Conservation (phyloP, 2,888 invertebrate species). For the Calephelis perditalis region DNA sequence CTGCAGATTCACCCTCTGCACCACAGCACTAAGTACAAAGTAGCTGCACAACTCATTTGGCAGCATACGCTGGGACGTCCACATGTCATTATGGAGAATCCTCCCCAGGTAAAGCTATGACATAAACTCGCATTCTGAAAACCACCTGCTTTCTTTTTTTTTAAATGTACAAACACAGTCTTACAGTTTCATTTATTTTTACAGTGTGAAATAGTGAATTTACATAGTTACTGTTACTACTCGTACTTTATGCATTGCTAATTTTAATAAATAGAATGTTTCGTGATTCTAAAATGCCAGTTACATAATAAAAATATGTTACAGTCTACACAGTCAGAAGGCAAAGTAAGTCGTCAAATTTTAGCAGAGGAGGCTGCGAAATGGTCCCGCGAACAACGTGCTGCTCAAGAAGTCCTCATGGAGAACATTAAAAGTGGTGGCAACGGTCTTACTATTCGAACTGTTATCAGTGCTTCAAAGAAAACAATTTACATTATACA, state of each 20-base stretch:
- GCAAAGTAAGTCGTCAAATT: conserved; percentile 66
- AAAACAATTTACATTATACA: conserved; percentile 64
- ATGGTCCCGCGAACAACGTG: conserved; percentile 68
- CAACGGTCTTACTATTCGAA: conserved; percentile 64
- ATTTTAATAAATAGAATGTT: too few species aligned
- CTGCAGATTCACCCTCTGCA: conserved; percentile 67
- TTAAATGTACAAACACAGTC: too few species aligned
- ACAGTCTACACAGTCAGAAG: conserved; percentile 62
- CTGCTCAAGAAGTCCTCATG: conserved; percentile 67
- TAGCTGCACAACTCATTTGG: conserved; percentile 69
- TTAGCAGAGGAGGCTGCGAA: conserved; percentile 69
- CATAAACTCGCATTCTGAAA: too few species aligned
- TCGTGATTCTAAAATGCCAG: neutral
- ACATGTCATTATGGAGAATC: conserved; percentile 66
- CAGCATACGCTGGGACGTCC: conserved; percentile 68
- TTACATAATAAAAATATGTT: conserved; percentile 19
- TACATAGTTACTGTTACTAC: too few species aligned
- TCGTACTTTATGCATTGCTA: too few species aligned
- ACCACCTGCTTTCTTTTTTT: too few species aligned
- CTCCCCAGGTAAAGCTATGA: conserved; percentile 51
- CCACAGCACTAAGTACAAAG: conserved; percentile 63
- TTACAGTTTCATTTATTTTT: too few species aligned
- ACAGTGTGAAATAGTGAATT: too few species aligned
- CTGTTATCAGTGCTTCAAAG: conserved; percentile 47
- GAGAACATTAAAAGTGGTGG: conserved; percentile 70